phyloP scores from a whole-genome alignment of 2,797 vertebrate genomes.

The Sorex maritimensis region DNA sequence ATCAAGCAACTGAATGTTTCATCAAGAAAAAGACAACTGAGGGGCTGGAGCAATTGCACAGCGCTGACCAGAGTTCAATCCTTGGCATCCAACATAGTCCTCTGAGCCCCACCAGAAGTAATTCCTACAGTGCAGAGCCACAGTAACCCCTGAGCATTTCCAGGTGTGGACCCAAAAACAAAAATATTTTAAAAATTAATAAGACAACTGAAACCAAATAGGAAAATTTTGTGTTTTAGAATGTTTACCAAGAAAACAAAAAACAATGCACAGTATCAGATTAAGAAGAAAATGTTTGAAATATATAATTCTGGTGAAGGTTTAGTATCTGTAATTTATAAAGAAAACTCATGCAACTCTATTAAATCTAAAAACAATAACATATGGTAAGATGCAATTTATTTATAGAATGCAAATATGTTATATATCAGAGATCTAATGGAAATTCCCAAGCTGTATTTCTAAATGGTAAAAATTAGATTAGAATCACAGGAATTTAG shows the following conservation, averaged over 20 bases:
- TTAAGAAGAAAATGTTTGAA: neutral
- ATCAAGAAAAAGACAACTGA: neutral
- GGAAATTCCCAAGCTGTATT: too few species aligned
- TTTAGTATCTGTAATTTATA: neutral
- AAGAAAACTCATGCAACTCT: neutral
- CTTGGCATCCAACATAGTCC: too few species aligned
- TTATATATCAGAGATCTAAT: too few species aligned
- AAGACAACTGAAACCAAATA: neutral
- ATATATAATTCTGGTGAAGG: neutral
- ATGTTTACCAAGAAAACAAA: neutral
- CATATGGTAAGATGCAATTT: too few species aligned
- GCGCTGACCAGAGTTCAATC: too few species aligned
- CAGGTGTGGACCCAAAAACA: too few species aligned
- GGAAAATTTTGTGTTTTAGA: neutral
- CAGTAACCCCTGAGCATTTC: too few species aligned
- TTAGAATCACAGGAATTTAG: neutral
- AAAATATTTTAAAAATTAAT: too few species aligned
- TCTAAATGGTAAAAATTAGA: neutral
- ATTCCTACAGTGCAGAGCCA: too few species aligned
- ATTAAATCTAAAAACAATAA: neutral
- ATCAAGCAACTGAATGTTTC: neutral
- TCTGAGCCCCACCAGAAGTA: too few species aligned
- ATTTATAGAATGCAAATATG: too few species aligned
- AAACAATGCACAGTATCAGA: neutral
- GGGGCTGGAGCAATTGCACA: too few species aligned